Evolutionary conservation across 2,797 vertebrate species (phyloP).

Genomic region (Labeo calbasu): DNA sequence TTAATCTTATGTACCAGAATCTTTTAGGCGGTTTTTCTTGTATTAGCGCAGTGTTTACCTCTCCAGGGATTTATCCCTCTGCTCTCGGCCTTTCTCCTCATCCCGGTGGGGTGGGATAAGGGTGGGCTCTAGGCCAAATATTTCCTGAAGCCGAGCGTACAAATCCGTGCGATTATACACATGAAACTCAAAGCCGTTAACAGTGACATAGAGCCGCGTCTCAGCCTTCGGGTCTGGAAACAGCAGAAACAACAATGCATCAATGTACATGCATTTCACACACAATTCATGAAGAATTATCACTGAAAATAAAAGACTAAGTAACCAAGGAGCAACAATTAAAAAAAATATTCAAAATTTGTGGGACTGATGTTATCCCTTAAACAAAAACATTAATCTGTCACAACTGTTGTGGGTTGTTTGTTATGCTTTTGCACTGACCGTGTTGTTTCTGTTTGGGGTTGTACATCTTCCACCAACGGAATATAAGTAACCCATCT

Average conservation of each 20-base stretch:
- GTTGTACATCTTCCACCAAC: conserved; percentile 99
- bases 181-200: conserved; percentile 98
- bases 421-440: conserved; percentile 68
- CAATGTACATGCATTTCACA: neutral
- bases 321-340: neutral
- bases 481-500: conserved; percentile 98
- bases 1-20: conserved; percentile 18
- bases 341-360: neutral
- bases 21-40: neutral
- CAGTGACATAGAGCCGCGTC: conserved; percentile 93
- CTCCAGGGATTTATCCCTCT: conserved; percentile 82
- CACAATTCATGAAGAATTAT: neutral
- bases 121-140: conserved; percentile 95
- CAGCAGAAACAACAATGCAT: neutral
- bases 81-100: conserved; percentile 84
- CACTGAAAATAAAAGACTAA: neutral
- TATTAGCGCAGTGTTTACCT: conserved; percentile 75
- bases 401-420: neutral
- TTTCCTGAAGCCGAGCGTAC: conserved; percentile 91
- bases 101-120: conserved; percentile 86
- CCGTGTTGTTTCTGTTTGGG: conserved; percentile 98
- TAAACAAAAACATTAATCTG: neutral
- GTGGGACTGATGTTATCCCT: neutral
- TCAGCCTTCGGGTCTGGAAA: conserved; percentile 94
- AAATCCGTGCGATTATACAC: conserved; percentile 96